phyloP scores from a whole-genome alignment of 2,888 invertebrate genomes.

The Crioceris asparagi region DNA sequence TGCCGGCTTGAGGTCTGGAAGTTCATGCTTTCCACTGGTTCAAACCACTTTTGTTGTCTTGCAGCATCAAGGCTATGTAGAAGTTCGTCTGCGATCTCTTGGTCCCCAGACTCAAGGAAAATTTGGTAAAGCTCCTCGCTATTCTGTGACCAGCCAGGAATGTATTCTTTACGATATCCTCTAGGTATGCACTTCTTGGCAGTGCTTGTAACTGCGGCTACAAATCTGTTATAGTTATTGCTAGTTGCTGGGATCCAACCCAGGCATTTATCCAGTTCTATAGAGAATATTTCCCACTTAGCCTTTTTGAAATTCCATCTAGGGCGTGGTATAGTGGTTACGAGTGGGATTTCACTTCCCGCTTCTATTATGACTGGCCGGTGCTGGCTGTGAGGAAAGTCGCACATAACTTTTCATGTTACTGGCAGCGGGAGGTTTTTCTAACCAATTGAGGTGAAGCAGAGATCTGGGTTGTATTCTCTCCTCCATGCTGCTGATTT shows the following conservation, averaged over 20 bases:
- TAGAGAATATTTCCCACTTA: conserved; percentile 9
- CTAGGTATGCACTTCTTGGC: conserved; percentile 12
- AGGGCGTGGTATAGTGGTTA: conserved; percentile 8
- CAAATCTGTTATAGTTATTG: conserved; percentile 10
- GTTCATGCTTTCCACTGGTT: background rate
- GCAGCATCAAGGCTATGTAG: conserved; percentile 11
- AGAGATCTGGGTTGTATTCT: conserved; percentile 14
- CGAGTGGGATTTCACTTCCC: conserved; percentile 11
- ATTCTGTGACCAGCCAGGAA: conserved; percentile 5
- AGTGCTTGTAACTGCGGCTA: conserved; percentile 8
- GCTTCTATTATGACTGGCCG: conserved; percentile 11
- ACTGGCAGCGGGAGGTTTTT: conserved; percentile 2
- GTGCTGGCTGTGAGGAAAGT: conserved; percentile 16
- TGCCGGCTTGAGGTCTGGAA: background rate
- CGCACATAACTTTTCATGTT: conserved; percentile 5
- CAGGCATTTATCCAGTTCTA: conserved; percentile 9
- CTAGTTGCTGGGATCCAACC: conserved; percentile 7
- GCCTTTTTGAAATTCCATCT: conserved; percentile 14
- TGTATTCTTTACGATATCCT: conserved; percentile 11
- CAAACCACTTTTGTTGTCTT: conserved; percentile 3
- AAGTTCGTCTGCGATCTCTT: conserved; percentile 12
- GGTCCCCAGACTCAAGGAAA: conserved; percentile 5
- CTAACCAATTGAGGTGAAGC: conserved; percentile 6
- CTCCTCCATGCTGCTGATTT: conserved; percentile 14
- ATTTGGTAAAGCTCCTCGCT: conserved; percentile 4